A percentile compares a stretch with the other conserved stretches of the same genome.
Evolutionary conservation across 2,888 invertebrate genomes (phyloP).

Genomic region (Cephonodes hylas): DNA sequence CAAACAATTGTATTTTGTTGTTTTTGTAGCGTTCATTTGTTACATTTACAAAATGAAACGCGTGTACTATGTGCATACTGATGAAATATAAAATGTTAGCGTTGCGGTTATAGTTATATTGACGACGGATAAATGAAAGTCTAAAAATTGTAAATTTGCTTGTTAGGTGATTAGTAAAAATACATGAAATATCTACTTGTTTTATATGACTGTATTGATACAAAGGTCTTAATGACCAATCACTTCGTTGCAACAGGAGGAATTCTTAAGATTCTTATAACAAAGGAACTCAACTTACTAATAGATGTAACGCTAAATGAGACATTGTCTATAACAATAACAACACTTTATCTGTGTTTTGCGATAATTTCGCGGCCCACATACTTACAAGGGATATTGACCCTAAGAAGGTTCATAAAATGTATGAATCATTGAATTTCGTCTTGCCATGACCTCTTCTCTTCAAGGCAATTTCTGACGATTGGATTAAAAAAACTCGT

Average conservation of each 20-base stretch:
- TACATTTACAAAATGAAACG: neutral
- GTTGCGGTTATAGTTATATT: neutral
- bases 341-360: neutral
- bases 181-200: no score
- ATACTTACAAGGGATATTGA: neutral
- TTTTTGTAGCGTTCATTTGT: neutral
- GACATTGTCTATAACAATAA: neutral
- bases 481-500: neutral
- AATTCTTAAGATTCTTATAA: no score
- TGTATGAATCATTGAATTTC: slow-evolving; percentile 2
- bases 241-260: no score
- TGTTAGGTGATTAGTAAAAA: no score
- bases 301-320: neutral
- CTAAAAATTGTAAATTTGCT: no score
- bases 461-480: neutral
- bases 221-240: no score
- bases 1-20: no score
- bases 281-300: neutral
- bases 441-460: neutral
- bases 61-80: neutral
- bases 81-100: neutral
- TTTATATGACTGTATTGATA: no score
- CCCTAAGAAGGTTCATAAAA: neutral
- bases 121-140: no score
- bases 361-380: neutral